phyloP scores from a whole-genome alignment of 2,888 invertebrate species.

The Xestia ashworthii region DNA sequence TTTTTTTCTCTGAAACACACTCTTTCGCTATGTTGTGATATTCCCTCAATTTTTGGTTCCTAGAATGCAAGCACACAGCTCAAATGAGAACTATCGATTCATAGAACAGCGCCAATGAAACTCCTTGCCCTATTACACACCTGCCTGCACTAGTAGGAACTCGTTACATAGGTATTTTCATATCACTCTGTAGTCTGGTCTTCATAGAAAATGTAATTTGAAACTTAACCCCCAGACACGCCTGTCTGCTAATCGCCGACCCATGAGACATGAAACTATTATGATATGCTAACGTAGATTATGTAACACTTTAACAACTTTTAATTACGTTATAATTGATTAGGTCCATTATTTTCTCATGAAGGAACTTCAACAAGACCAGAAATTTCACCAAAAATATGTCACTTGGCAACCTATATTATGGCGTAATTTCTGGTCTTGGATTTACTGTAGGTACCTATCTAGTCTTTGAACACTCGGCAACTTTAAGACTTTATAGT shows the following conservation, averaged over 20 bases:
- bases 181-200: not conserved
- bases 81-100: not conserved
- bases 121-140: not conserved
- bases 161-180: constrained; percentile 13
- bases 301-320: constrained; percentile 1
- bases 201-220: constrained; percentile 54
- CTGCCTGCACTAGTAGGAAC: constrained; percentile 14
- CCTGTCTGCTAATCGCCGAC: constrained; percentile 46
- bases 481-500: not conserved
- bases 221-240: constrained; percentile 36
- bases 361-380: not conserved
- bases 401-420: not conserved
- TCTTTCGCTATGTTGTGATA: not conserved
- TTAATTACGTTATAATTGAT: constrained; percentile 19
- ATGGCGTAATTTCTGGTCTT: not conserved
- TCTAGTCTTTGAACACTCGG: not conserved
- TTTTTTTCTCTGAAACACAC: not conserved
- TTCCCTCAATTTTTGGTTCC: not conserved
- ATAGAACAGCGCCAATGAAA: not conserved
- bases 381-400: no score
- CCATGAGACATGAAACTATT: constrained; percentile 42
- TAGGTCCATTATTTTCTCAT: not conserved
- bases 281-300: constrained; percentile 18
- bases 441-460: not conserved
- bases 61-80: not conserved